phyloP scores from a whole-genome alignment of 2,797 vertebrate species.

The Gymnothorax reevesii region DNA sequence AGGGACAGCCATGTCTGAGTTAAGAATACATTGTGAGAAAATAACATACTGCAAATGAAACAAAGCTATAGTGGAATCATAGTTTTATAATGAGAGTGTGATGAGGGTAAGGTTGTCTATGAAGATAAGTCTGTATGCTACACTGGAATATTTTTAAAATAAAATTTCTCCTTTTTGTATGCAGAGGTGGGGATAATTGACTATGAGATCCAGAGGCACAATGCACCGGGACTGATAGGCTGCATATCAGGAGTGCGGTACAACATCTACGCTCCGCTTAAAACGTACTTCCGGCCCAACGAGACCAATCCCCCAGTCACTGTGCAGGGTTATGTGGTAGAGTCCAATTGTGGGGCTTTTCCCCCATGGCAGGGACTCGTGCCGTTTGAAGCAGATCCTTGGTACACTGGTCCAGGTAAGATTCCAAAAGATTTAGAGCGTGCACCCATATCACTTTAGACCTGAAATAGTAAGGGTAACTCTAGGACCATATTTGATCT shows the following conservation, averaged over 20 bases:
- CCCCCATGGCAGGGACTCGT: conserved; percentile 83
- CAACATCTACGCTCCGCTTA: conserved; percentile 90
- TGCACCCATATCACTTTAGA: not conserved
- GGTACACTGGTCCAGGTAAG: conserved; percentile 91
- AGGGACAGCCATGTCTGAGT: not conserved
- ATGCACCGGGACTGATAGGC: conserved; percentile 90
- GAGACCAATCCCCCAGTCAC: conserved; percentile 79
- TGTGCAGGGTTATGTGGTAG: conserved; percentile 85
- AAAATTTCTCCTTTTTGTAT: not conserved
- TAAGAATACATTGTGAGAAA: not conserved
- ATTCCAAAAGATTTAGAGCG: not conserved
- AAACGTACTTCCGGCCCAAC: conserved; percentile 85
- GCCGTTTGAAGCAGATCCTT: conserved; percentile 94
- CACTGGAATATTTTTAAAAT: not conserved
- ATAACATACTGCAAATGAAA: not conserved
- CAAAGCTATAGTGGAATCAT: not conserved
- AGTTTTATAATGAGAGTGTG: not conserved
- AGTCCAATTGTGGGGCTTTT: conserved; percentile 92
- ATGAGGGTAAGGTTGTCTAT: not conserved
- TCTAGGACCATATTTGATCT: not conserved
- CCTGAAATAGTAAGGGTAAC: not conserved
- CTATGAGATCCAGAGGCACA: conserved; percentile 91
- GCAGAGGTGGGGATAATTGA: conserved; percentile 93
- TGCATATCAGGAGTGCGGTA: conserved; percentile 96
- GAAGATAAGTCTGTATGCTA: not conserved